Percentiles rank a stretch among this genome's conserved stretches.
Conservation (phyloP, 1,140 invertebrate genomes). For the Diplogasteroides magnus region DNA sequence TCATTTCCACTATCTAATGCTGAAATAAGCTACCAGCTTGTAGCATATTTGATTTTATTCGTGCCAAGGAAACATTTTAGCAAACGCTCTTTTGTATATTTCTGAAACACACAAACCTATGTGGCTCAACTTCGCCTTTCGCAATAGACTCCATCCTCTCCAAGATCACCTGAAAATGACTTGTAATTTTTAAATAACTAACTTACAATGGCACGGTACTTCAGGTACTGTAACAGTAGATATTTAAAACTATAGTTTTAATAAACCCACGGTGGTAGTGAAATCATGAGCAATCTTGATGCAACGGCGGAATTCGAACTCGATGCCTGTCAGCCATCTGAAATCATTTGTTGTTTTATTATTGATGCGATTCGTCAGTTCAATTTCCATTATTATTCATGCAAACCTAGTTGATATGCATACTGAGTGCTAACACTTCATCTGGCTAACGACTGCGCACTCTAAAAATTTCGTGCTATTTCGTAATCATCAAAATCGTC, state of each 20-base stretch:
- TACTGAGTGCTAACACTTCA: too few species aligned
- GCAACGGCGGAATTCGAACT: neutral
- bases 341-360: neutral
- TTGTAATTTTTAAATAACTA: neutral
- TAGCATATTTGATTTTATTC: neutral
- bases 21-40: neutral
- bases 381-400: too few species aligned
- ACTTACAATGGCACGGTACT: too few species aligned
- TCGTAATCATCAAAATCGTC: too few species aligned
- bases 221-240: too few species aligned
- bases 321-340: neutral
- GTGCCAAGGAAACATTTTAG: too few species aligned
- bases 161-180: neutral
- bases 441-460: too few species aligned
- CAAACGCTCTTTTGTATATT: too few species aligned
- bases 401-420: too few species aligned
- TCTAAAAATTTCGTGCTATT: too few species aligned
- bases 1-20: conserved; percentile 7
- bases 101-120: too few species aligned
- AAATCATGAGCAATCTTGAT: neutral
- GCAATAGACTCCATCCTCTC: neutral
- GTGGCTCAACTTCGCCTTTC: neutral
- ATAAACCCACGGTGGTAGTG: neutral
- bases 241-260: neutral
- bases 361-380: too few species aligned